These are phyloP conservation scores for Sebastes vulpes DNA, from an alignment of 2,797 vertebrate species.

Conservation along the genomic window DNA sequence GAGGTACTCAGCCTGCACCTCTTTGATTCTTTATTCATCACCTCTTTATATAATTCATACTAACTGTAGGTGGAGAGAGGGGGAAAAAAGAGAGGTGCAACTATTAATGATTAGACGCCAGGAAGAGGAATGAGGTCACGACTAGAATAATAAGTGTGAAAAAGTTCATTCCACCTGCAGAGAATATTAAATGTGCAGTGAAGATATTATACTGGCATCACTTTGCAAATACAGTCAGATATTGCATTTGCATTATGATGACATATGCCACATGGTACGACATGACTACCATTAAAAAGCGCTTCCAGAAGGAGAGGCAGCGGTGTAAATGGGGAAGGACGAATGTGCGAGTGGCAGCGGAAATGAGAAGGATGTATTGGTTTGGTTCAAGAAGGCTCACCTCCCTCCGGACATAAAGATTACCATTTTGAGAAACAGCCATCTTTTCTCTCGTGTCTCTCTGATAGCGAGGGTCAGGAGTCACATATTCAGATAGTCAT, in stretches of 20 bases:
- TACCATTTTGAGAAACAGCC: slow-evolving; percentile 37
- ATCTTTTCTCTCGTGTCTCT: background rate
- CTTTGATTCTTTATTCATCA: slow-evolving; percentile 70
- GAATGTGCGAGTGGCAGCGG: background rate
- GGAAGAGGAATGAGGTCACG: slow-evolving; percentile 3
- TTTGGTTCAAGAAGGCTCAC: background rate
- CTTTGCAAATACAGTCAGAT: background rate
- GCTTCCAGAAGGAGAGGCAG: background rate
- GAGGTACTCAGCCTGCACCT: slow-evolving; percentile 11
- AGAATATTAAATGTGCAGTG: slow-evolving; percentile 14
- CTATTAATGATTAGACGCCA: slow-evolving; percentile 11
- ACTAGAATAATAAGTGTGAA: slow-evolving; percentile 11
- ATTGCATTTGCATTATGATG: slow-evolving; percentile 7
- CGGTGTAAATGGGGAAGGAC: background rate
- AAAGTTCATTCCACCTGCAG: slow-evolving; percentile 6
- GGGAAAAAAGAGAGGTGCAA: background rate
- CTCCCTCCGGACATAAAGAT: background rate
- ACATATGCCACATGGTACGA: background rate
- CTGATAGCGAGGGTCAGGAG: slow-evolving; percentile 16
- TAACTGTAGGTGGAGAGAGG: slow-evolving; percentile 7
- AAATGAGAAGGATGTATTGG: background rate
- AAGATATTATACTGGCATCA: background rate
- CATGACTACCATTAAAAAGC: slow-evolving; percentile 6
- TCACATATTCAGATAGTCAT: slow-evolving; percentile 35
- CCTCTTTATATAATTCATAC: slow-evolving; percentile 54